Base-by-base conservation (phyloP, 2,888 invertebrate species). In the Caenorhabditis angaria region DNA sequence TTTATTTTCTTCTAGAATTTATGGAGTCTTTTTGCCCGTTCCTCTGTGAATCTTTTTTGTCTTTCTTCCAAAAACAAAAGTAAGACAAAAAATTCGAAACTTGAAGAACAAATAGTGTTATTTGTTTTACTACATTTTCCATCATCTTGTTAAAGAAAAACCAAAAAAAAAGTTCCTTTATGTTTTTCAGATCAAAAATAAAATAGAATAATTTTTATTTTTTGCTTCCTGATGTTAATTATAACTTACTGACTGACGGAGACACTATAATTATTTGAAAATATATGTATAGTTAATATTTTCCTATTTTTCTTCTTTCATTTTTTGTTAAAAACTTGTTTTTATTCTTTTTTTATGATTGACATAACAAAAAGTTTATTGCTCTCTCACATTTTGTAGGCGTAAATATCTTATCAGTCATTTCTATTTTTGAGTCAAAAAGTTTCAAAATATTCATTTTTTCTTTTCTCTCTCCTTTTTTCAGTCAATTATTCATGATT, bases 241-340 rank as follows among this genome's bases (percentile, higher is more conserved):
- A 41, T 41, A 41, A 41, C 41, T 41, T 41, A 12, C 10, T 41
- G 14, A 41, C 41, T 41, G 10, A 12, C 10, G 10, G 14, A 41
- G 18, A 6, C 41, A 10, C 41, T 14, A 41, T 14, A 41, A 41
- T 41, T 41, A 41, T n/a, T n/a, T n/a, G n/a, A n/a, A n/a, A n/a
- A n/a, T 41, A 41, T 18, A 41, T 41, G 18, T 41, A 41, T 41
- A 41, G 6, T 41, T 41, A 41, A 41, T 41, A 41, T 41, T 14
- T 41, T 32, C 47, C 18, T 47, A 1, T 20, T 62, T 54, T 55
- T 62, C 54, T 14, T 14, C n/a, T 56, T 47, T 47, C 51, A 50
- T 28, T 8, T 29, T 41, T 41, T 50, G 48, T 61, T 61, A 61
- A 61, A 56, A 53, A 29, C 35, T 6, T 41, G 41, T 41, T 41